Evolutionary conservation across 1,140 invertebrate species (phyloP).

Genomic region (Trichomalopsis sarcophagae): DNA sequence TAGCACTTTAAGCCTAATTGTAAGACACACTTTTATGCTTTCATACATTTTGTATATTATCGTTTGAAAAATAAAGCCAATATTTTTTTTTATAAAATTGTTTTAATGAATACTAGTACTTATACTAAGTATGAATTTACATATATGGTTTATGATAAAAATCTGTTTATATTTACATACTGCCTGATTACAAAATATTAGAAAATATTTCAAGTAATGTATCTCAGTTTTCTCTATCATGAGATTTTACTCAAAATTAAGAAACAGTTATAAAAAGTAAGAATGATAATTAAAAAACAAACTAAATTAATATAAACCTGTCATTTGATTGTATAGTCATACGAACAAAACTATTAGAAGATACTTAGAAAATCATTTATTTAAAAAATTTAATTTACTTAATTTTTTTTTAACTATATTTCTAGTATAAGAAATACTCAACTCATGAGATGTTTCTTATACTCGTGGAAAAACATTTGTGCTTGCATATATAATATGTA

Average conservation of each 20-base stretch:
- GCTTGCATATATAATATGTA: neutral
- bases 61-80: slow-evolving; percentile 30
- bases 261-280: neutral
- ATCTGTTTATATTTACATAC: neutral
- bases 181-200: neutral
- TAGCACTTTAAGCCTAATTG: neutral
- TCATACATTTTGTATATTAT: neutral
- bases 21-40: neutral
- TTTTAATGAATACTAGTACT: slow-evolving; percentile 18
- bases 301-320: too few relatives aligned
- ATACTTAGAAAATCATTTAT: neutral
- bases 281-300: neutral
- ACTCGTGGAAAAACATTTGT: neutral
- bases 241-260: neutral
- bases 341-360: neutral
- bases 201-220: neutral
- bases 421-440: neutral
- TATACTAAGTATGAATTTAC: slow-evolving; percentile 23
- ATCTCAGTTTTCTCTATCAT: neutral
- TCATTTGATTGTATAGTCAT: neutral
- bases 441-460: neutral
- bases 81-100: slow-evolving; percentile 13
- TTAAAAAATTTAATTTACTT: neutral
- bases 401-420: neutral
- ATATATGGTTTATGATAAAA: neutral